Conservation (phyloP, 2,888 invertebrate species). For the Andrena flavipes region DNA sequence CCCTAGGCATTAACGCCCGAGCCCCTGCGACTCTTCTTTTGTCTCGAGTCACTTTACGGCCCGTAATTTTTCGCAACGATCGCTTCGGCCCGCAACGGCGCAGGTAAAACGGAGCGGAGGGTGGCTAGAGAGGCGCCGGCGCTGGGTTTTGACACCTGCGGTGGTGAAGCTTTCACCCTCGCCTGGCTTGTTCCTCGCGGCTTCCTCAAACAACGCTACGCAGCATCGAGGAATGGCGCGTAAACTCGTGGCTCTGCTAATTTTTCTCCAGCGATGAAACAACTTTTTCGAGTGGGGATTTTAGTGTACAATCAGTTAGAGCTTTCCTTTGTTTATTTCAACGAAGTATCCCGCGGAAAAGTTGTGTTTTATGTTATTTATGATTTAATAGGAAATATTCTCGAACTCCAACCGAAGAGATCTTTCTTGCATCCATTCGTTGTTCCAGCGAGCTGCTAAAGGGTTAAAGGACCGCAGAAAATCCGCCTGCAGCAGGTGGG, state of each 20-base stretch:
- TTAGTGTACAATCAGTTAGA: no score
- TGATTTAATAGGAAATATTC: no score
- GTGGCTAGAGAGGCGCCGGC: slow-evolving; percentile 70
- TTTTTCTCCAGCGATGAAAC: no score
- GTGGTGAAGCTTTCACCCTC: slow-evolving; percentile 54
- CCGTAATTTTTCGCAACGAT: slow-evolving; percentile 77
- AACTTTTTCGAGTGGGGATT: no score
- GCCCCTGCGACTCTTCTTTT: slow-evolving; percentile 36
- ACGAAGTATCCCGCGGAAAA: no score
- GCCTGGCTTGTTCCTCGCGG: slow-evolving; percentile 50
- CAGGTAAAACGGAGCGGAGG: slow-evolving; percentile 66
- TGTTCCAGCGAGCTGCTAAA: slow-evolving; percentile 1
- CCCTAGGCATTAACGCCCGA: slow-evolving; percentile 40
- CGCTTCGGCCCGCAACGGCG: slow-evolving; percentile 42
- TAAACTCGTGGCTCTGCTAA: slow-evolving; percentile 40
- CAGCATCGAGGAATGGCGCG: background rate
- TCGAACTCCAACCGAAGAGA: no score
- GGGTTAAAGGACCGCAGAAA: slow-evolving; percentile 63
- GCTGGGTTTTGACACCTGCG: slow-evolving; percentile 76
- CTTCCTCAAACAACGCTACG: slow-evolving; percentile 44
- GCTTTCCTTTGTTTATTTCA: no score
- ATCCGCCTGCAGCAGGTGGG: slow-evolving; percentile 63
- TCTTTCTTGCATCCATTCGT: background rate
- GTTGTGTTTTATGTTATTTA: no score
- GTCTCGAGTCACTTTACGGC: slow-evolving; percentile 61